Conservation (phyloP, 1,140 invertebrate genomes). For the Bilobella aurantiaca region DNA sequence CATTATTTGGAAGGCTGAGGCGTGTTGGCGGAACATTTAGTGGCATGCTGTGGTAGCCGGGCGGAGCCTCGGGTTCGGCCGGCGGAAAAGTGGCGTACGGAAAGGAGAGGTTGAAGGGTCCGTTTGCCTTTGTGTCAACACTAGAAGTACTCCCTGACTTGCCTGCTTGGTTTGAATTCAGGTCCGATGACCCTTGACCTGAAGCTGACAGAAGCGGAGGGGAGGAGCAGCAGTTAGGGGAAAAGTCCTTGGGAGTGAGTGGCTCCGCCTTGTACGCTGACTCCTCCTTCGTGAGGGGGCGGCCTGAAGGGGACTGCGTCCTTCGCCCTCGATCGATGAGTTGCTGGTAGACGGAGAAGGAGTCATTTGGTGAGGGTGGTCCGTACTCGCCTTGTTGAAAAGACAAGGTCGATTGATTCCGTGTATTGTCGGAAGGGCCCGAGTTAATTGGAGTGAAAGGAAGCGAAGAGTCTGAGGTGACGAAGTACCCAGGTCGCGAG, state of each 20-base stretch:
- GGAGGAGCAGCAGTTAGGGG: constrained; percentile 3
- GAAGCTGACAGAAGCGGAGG: neutral
- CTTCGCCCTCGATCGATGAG: neutral
- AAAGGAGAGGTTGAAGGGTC: constrained; percentile 5
- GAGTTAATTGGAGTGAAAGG: too few relatives aligned
- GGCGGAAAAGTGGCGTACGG: neutral
- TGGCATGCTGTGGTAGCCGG: neutral
- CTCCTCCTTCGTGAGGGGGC: neutral
- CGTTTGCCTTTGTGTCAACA: neutral
- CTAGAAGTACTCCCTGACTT: neutral
- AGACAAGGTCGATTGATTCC: neutral
- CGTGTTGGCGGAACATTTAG: too few relatives aligned
- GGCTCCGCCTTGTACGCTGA: neutral
- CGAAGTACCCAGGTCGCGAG: neutral
- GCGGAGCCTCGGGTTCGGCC: neutral
- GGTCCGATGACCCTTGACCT: neutral
- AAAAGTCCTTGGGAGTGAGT: neutral
- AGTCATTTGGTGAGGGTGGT: neutral
- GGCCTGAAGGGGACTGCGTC: neutral
- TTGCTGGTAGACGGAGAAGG: neutral
- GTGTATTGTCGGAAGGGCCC: too few relatives aligned
- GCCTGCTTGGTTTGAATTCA: neutral
- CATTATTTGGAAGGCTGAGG: too few relatives aligned
- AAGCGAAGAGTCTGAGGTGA: too few relatives aligned
- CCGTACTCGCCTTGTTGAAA: neutral